Base-by-base conservation (phyloP, 1,140 invertebrate genomes). In the Diuraphis noxia region DNA sequence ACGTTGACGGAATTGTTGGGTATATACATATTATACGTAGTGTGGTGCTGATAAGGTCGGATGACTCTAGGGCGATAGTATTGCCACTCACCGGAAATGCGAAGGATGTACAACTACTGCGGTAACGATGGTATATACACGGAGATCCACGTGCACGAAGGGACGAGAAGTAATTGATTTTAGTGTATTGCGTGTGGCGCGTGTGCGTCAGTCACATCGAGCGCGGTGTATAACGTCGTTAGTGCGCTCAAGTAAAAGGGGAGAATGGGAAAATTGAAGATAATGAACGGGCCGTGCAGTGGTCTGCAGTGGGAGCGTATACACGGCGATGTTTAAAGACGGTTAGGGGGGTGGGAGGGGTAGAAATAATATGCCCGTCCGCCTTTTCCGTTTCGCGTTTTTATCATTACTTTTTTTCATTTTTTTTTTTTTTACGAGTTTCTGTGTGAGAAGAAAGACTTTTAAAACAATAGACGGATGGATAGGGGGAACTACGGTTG, bases 211-310 rank as follows among this genome's bases (percentile, higher is more conserved):
- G 86, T 88, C 10, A 88, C 38, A 3, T 30, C 25, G 86, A 89
- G 38, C 88, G n/a, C 88, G 38, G 52, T 89, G 88, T 88, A 88
- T 88, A 79, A 77, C 88, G 72, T 90, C 34, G 88, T 89, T 72
- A 77, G 40, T 2, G 88, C 36, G 30, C n/a, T 43, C 88, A n/a
- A 90, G 88, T 90, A 90, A 49, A 77, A 90, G 88, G 88, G 88
- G 88, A 90, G 88, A 90, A 90, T 90, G 88, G 63, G 88, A 90
- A 79, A 90, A 90, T 90, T 90, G 88, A 90, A 90, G 88, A 90
- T 90, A 90, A 90, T 79, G 88, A 90, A 90, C 88, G 88, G 52
- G 30, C 49, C 25, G 17, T 41, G n/a, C 21, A 1, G 38, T 40
- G 41, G 40, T 84, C 82, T 36, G 85, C 72, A 19, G 34, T 13